These are phyloP conservation scores for Pristionchus maxplancki DNA, from an alignment of 2,888 invertebrate species.

Conservation along the genomic window DNA sequence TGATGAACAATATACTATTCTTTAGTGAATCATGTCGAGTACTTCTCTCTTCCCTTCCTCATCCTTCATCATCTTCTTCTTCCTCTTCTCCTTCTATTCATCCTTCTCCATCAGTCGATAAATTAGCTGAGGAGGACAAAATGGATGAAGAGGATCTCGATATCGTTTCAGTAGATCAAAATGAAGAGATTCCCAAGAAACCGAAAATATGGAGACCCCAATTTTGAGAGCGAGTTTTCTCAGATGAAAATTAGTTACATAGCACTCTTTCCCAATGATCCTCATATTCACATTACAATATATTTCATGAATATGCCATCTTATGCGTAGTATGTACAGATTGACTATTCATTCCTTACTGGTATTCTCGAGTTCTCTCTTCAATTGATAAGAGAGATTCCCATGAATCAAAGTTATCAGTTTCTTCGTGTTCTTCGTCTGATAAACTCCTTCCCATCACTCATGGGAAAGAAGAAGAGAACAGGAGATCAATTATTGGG, in stretches of 20 bases:
- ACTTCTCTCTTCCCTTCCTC: conserved; percentile 13
- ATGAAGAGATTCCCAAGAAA: not conserved
- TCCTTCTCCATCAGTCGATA: not conserved
- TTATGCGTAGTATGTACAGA: not conserved
- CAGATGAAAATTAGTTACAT: too few relatives aligned
- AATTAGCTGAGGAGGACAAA: not conserved
- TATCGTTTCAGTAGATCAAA: conserved; percentile 19
- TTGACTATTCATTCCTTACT: not conserved
- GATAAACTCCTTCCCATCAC: not conserved
- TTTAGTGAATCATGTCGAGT: conserved; percentile 11
- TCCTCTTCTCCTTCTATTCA: not conserved
- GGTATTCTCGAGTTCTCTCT: not conserved
- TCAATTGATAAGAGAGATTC: not conserved
- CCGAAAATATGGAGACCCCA: conserved; percentile 8
- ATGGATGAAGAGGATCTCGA: conserved; percentile 10
- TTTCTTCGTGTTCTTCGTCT: not conserved
- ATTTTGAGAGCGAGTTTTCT: conserved; percentile 7
- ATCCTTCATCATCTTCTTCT: not conserved
- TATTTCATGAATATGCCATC: not conserved
- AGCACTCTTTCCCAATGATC: too few relatives aligned
- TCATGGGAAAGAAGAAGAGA: conserved; percentile 12
- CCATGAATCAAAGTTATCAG: conserved; percentile 24
- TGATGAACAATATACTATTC: not conserved
- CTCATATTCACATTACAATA: not conserved
- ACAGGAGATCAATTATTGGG: not conserved